Base-by-base conservation (phyloP, 2,797 vertebrate species). In the Gadopsis bispinosus region DNA sequence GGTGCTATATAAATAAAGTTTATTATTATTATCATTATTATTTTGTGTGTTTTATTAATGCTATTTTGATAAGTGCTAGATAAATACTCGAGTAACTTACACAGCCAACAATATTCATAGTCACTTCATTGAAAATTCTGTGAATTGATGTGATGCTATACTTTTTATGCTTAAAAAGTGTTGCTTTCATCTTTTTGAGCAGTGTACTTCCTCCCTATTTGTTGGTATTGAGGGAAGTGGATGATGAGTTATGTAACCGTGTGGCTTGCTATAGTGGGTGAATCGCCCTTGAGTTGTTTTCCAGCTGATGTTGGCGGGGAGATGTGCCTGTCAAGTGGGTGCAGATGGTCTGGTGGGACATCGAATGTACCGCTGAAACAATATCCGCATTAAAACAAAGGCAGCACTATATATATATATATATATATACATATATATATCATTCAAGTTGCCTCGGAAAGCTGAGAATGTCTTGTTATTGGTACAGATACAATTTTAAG, bases 291-390 rank as follows among this genome's bases (percentile, higher is more conserved):
- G 81, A 87, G 78, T 69, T 73, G 75, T 76, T 83, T 75, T 67
- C 51, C 51, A 65, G 50, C 61, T 71, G 75, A 79, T 55, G 85
- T 74, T 84, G 88, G 84, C 86, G 80, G 87, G 73, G 83, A 61
- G 83, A 89, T 73, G 74, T 13, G 20, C 22, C 68, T 48, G 67
- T 89, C 58, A 81, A 91, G 86, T 80, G 77, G 79, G 26, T 26
- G 59, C 91, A 91, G 86, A 87, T 89, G 91, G 86, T 80, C 77
- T n/a, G 64, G 20, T 66, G 69, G 65, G 64, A 55, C 13, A 2
- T 69, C 41, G 37, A 33, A 81, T 70, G 43, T 51, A 35, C 35
- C 35, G 19, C 48, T 43, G 61, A 68, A 75, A 71, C 55, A 26
- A 50, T 37, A 68, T 48, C 59, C 7, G 7, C 51, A 47, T 48